Evolutionary conservation across 2,113 vertebrate genomes (phyloP).

Genomic region (Protomyctophum bolini): DNA sequence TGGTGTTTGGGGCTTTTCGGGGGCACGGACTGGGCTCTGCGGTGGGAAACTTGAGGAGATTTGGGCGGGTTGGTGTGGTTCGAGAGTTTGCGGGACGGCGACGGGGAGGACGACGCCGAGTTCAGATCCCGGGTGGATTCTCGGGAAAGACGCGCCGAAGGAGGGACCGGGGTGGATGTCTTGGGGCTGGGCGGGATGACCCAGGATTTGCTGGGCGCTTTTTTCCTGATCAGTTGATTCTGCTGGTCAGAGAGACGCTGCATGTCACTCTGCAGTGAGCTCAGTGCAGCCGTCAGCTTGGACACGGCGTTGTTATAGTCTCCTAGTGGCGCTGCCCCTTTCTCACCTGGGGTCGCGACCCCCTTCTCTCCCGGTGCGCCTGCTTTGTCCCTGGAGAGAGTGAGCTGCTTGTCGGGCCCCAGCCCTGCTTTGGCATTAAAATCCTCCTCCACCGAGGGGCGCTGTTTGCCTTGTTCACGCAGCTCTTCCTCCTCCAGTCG

Average conservation of each 20-base stretch:
- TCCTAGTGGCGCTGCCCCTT: constrained; percentile 78
- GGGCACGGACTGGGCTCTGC: constrained; percentile 78
- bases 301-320: constrained; percentile 91
- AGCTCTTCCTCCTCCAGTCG: constrained; percentile 76
- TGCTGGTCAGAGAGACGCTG: constrained; percentile 89
- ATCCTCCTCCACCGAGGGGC: constrained; percentile 26
- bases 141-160: constrained; percentile 64
- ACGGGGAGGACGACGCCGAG: constrained; percentile 78
- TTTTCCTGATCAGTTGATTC: constrained; percentile 83
- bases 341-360: constrained; percentile 58
- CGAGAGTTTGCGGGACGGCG: constrained; percentile 77
- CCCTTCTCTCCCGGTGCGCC: constrained; percentile 59
- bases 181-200: constrained; percentile 78
- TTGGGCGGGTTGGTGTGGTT: constrained; percentile 69
- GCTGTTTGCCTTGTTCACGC: constrained; percentile 53
- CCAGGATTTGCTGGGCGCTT: constrained; percentile 73
- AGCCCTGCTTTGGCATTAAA: constrained; percentile 35
- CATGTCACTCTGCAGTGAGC: constrained; percentile 89
- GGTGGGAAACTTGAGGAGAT: constrained; percentile 72
- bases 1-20: constrained; percentile 86
- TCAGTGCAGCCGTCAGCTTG: constrained; percentile 87
- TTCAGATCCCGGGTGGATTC: constrained; percentile 73
- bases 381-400: constrained; percentile 74
- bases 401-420: constrained; percentile 60
- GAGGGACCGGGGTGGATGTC: constrained; percentile 48